Conservation (phyloP, 2,113 vertebrate genomes). For the Podilymbus podiceps region DNA sequence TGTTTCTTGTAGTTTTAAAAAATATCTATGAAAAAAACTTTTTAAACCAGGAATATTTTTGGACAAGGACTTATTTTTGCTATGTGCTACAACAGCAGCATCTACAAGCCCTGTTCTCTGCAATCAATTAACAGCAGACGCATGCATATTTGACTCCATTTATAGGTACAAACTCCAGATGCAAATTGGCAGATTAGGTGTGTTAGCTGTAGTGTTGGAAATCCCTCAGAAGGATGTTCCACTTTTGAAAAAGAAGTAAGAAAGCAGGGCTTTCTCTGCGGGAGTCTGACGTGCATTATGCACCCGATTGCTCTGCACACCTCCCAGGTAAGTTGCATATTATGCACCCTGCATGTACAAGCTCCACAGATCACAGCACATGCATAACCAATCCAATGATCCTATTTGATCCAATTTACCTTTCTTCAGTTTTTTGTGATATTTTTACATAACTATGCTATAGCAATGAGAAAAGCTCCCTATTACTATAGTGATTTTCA, state of each 20-base stretch:
- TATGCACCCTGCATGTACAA: not conserved
- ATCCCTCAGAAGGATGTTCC: not conserved
- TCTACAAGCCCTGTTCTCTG: not conserved
- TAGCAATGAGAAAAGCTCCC: not conserved
- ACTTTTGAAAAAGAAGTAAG: not conserved
- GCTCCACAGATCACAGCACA: not conserved
- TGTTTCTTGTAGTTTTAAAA: not conserved
- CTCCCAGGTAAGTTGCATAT: not conserved
- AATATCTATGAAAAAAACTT: not conserved
- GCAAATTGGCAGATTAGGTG: not conserved
- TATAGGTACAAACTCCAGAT: not conserved
- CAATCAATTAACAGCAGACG: not conserved
- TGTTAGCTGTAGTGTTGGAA: not conserved
- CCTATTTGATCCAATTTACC: not conserved
- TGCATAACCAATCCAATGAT: not conserved
- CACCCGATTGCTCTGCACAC: rapidly evolving
- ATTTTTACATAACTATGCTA: not conserved
- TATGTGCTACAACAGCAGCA: not conserved
- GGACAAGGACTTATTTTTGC: not conserved
- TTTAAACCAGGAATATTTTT: not conserved
- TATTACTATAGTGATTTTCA: not conserved
- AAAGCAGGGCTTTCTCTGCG: not conserved
- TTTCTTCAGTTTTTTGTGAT: not conserved
- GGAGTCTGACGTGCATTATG: rapidly evolving
- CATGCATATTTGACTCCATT: not conserved